phyloP scores from a whole-genome alignment of 2,113 vertebrate species.

The Cottus gobio region DNA sequence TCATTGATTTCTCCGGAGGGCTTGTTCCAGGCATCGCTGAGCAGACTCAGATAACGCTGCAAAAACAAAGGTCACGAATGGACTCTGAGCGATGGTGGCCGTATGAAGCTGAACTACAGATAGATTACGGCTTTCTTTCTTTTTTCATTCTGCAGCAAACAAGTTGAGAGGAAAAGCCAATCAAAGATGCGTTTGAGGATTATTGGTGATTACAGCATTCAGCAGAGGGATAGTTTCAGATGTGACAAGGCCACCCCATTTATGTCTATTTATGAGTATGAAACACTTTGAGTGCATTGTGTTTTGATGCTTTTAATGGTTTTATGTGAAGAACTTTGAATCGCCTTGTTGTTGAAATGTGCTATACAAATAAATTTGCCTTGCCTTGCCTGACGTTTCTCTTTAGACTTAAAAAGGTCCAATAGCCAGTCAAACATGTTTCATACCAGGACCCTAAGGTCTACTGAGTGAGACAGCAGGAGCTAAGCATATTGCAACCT shows the following conservation, averaged over 20 bases:
- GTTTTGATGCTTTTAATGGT: no score
- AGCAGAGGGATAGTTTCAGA: neutral
- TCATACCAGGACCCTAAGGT: neutral
- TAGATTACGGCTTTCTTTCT: neutral
- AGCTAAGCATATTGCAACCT: neutral
- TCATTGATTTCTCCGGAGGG: conserved; percentile 56
- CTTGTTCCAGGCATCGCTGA: conserved; percentile 30
- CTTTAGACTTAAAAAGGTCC: neutral
- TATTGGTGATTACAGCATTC: neutral
- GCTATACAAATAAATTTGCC: no score
- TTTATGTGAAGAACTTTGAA: no score
- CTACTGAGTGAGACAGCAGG: neutral
- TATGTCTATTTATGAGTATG: neutral
- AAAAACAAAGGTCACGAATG: conserved; percentile 24
- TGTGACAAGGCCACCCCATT: neutral
- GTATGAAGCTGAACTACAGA: neutral
- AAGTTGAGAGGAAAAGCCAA: neutral
- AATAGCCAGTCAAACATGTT: neutral
- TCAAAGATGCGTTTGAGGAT: neutral
- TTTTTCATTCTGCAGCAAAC: neutral
- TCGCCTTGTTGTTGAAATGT: no score
- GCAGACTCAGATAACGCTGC: conserved; percentile 5
- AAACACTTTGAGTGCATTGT: neutral
- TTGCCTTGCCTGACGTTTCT: no score
- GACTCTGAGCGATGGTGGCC: conserved; percentile 32